Conservation (phyloP, 2,888 invertebrate genomes). For the Melikaiella ostensackeni region DNA sequence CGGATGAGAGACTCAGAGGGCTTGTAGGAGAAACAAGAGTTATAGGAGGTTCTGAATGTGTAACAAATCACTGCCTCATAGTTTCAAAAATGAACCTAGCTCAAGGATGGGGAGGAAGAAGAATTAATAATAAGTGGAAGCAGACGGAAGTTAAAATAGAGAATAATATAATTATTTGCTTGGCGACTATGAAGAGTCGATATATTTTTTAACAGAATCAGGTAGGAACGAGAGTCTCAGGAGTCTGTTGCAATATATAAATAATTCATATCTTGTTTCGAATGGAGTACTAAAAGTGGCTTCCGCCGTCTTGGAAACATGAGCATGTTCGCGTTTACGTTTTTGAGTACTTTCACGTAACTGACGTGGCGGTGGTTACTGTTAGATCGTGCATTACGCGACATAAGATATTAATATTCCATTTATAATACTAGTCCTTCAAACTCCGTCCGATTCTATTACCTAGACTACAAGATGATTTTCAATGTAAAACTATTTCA, state of each 20-base stretch:
- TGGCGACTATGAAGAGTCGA: constrained; percentile 6
- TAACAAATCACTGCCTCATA: no score
- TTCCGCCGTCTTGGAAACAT: constrained; percentile 31
- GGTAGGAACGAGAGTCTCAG: neutral
- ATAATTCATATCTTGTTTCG: constrained; percentile 29
- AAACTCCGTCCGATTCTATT: neutral
- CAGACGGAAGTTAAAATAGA: no score
- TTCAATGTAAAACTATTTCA: neutral
- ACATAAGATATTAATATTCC: constrained; percentile 23
- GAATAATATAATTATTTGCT: constrained; percentile 19
- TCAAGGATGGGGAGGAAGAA: no score
- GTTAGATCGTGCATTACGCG: neutral
- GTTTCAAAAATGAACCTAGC: no score
- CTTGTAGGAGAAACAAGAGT: no score
- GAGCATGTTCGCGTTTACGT: constrained; percentile 16
- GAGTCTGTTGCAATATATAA: constrained; percentile 35
- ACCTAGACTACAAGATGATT: neutral
- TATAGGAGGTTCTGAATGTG: no score
- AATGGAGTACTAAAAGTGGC: constrained; percentile 39
- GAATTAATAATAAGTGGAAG: no score
- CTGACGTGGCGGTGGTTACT: neutral
- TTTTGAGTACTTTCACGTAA: constrained; percentile 31
- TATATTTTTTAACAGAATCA: constrained; percentile 24
- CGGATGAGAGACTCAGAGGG: no score
- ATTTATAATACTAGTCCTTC: neutral